Evolutionary conservation across 2,113 vertebrate genomes (phyloP).

Genomic region (Glareola pratincola): DNA sequence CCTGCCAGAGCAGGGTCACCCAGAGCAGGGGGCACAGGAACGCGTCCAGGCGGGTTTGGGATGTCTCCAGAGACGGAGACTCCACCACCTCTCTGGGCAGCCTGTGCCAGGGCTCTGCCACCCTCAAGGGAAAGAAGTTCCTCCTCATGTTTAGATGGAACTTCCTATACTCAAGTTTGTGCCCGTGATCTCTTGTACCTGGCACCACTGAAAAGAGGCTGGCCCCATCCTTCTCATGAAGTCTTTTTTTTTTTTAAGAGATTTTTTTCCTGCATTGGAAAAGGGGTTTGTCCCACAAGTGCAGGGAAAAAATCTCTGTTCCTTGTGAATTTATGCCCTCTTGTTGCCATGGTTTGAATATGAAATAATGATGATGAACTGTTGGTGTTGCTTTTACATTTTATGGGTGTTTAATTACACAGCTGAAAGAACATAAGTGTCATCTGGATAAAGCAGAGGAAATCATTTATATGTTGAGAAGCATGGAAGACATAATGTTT

Average conservation of each 20-base stretch:
- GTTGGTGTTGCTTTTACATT: constrained; percentile 9
- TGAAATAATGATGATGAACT: neutral
- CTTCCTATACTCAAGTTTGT: too few species aligned
- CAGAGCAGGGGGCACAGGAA: too few species aligned
- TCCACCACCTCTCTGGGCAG: too few species aligned
- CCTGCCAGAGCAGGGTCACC: too few species aligned
- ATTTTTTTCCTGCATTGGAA: neutral
- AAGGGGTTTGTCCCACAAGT: neutral
- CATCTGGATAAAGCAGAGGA: constrained; percentile 33
- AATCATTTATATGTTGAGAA: constrained; percentile 36
- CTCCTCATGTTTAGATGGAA: too few species aligned
- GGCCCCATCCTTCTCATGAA: neutral
- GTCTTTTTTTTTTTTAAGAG: neutral
- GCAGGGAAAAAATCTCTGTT: neutral
- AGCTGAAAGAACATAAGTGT: constrained; percentile 38
- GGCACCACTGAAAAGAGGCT: too few species aligned
- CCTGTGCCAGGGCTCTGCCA: too few species aligned
- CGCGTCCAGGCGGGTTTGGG: too few species aligned
- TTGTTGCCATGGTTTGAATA: neutral
- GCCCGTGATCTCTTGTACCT: too few species aligned
- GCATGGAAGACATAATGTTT: neutral
- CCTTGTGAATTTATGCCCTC: neutral
- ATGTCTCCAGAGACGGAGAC: too few species aligned
- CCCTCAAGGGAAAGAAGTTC: too few species aligned
- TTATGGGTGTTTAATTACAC: constrained; percentile 39